A percentile compares a stretch with the other conserved stretches of the same genome.
These are phyloP conservation scores for Nomada fabriciana DNA, from an alignment of 2,888 invertebrate genomes.

Conservation along the genomic window DNA sequence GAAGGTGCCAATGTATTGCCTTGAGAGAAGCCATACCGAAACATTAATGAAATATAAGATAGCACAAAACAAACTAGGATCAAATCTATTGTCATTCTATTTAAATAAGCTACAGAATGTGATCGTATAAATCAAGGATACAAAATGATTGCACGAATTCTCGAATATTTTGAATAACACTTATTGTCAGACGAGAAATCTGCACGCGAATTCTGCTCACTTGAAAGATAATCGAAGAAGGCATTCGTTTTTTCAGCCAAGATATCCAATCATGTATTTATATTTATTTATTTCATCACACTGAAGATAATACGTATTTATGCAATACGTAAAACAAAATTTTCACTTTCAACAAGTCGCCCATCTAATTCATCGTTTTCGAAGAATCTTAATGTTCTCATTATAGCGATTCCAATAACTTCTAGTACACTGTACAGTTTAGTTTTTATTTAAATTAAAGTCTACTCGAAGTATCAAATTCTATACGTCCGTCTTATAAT, in stretches of 20 bases:
- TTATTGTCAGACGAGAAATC: conserved; percentile 6
- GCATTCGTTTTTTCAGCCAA: background rate
- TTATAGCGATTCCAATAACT: conserved; percentile 29
- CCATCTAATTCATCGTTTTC: conserved; percentile 26
- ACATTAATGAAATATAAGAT: conserved; percentile 34
- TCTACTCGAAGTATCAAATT: conserved; percentile 11
- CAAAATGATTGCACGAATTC: conserved; percentile 18
- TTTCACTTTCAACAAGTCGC: conserved; percentile 9
- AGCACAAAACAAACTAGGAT: conserved; percentile 13
- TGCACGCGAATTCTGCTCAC: background rate
- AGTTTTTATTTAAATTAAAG: conserved; percentile 40
- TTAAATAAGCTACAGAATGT: conserved; percentile 46
- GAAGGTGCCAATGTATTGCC: conserved; percentile 40
- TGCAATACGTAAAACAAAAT: conserved; percentile 4
- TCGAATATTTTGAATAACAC: conserved; percentile 28
- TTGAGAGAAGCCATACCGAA: conserved; percentile 28
- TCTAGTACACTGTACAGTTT: conserved; percentile 49
- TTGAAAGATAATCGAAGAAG: conserved; percentile 17
- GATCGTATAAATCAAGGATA: conserved; percentile 23
- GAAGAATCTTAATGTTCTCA: conserved; percentile 34
- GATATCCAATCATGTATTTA: conserved; percentile 6
- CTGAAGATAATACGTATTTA: conserved; percentile 7
- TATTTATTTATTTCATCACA: conserved; percentile 32
- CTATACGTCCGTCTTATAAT: background rate
- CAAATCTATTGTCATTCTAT: conserved; percentile 42